Base-by-base conservation (phyloP, 37 sponge, comb jelly and placozoan species). In the Theonella swinhoei region DNA sequence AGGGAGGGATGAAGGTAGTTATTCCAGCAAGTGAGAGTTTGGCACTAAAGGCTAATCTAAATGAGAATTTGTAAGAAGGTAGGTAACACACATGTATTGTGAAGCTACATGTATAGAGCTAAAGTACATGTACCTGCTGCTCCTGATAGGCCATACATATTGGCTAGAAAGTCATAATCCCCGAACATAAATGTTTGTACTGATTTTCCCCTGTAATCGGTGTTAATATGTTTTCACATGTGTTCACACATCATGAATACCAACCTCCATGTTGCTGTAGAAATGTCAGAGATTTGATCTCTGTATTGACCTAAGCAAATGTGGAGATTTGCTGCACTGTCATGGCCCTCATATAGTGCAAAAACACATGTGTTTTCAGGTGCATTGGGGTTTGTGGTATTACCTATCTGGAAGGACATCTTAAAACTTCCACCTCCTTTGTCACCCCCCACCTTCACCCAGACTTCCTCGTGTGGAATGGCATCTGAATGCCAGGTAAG, bases 401-500 rank as follows among this genome's bases (percentile, higher is more conserved):
- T 79, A 36, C 29, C 66, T 40, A 87, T 38, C 47, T 87, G 87
- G 28, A 87, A 87, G 26, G 62, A 65, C 87, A n/a, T n/a, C n/a
- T n/a, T n/a, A n/a, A n/a, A n/a, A n/a, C n/a, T n/a, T n/a, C n/a
- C n/a, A n/a, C n/a, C 80, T 34, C 87, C 79, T 37, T 85, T 85
- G 58, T 85, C 86, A 20, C 86, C 86, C 29, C 86, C 86, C 33
- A 85, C 26, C 63, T 77, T 85, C 62, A 85, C 40, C 86, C 86
- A 85, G 7, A 85, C 39, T 63, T 85, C 86, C 32, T 78, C 61
- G 1, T 17, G 22, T 23, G 86, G 86, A 28, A 85, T 85, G 19
- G 22, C 19, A 11, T 72, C 86, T 36, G 69, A 25, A 41, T 85
- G 86, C 85, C 85, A 85, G 24, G 9, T n/a, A 8, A 70, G 72